phyloP scores from a whole-genome alignment of 2,797 vertebrate genomes.

The Oreortyx pictus region DNA sequence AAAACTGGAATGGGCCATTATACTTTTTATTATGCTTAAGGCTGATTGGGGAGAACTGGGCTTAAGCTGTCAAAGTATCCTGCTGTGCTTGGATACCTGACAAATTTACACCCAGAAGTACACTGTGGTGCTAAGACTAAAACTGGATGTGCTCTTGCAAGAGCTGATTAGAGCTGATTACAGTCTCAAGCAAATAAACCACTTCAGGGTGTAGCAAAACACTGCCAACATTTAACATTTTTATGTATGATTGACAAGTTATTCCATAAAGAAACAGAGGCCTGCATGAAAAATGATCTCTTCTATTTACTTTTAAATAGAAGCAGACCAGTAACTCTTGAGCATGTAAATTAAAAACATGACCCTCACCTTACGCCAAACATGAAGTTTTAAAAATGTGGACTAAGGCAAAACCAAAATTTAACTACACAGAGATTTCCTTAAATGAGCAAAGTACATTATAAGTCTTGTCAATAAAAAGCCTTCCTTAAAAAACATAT shows the following conservation, averaged over 20 bases:
- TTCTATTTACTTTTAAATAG: constrained; percentile 53
- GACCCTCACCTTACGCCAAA: constrained; percentile 41
- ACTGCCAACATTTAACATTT: constrained; percentile 38
- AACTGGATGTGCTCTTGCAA: constrained; percentile 10
- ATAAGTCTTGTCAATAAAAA: not conserved
- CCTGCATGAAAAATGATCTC: constrained; percentile 50
- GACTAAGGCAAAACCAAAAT: constrained; percentile 3
- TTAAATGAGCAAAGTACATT: not conserved
- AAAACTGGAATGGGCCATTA: not conserved
- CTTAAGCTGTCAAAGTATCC: constrained; percentile 20
- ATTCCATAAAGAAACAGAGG: constrained; percentile 22
- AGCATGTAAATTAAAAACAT: constrained; percentile 55
- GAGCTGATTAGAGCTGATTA: not conserved
- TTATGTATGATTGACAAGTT: constrained; percentile 10
- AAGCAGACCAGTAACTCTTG: constrained; percentile 36
- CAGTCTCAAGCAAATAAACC: constrained; percentile 30
- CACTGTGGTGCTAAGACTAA: constrained; percentile 30
- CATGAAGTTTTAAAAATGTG: constrained; percentile 1
- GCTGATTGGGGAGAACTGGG: not conserved
- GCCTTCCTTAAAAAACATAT: not conserved
- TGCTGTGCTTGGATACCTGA: constrained; percentile 47
- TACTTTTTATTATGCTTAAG: constrained; percentile 30
- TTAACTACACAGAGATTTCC: not conserved
- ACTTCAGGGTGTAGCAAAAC: constrained; percentile 1
- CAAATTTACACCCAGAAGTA: constrained; percentile 59